Evolutionary conservation across 2,797 vertebrate genomes (phyloP).

Genomic region (Schizopygopsis pylzovi): DNA sequence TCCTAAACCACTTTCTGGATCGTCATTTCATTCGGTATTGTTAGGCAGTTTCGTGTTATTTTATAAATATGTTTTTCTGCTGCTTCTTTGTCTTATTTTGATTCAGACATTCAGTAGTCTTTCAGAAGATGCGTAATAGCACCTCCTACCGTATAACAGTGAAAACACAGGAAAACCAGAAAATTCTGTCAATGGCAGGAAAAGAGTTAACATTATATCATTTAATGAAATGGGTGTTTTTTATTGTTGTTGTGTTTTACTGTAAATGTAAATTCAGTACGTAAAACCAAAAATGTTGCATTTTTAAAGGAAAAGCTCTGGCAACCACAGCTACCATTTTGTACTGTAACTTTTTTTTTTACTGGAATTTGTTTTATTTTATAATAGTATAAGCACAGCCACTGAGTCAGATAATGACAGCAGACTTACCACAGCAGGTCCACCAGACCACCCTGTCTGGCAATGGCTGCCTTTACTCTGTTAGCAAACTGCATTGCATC

Average conservation of each 20-base stretch:
- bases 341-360: no score
- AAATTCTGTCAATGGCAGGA: background rate
- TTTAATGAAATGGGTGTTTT: no score
- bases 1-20: background rate
- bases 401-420: background rate
- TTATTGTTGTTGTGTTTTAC: no score
- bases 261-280: no score
- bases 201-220: background rate
- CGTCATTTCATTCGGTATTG: no score
- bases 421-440: slow-evolving; percentile 87
- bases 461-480: slow-evolving; percentile 88
- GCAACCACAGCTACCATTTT: no score
- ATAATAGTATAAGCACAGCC: no score
- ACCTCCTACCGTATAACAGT: background rate
- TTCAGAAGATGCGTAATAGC: background rate
- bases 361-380: background rate
- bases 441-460: slow-evolving; percentile 86
- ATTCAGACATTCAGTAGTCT: background rate
- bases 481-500: slow-evolving; percentile 89
- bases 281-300: no score
- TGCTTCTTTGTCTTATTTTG: background rate
- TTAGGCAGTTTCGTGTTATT: no score
- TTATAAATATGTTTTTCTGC: background rate
- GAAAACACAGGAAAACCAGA: background rate
- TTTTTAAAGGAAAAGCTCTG: no score